These are phyloP conservation scores for Drosophila pseudoananassae DNA, from an alignment of 1,140 invertebrate genomes.

Conservation along the genomic window DNA sequence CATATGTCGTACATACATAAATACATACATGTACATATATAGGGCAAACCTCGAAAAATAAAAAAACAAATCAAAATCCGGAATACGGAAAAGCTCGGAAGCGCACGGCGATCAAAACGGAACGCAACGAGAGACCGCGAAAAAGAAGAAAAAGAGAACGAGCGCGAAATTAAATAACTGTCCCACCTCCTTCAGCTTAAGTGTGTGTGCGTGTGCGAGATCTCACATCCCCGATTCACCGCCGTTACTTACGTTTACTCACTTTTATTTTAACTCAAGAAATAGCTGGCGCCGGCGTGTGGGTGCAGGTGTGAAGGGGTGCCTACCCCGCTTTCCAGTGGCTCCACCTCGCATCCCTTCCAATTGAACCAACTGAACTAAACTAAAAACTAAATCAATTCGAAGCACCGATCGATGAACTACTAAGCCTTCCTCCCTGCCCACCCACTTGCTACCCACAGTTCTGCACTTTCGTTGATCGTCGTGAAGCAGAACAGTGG, in stretches of 20 bases:
- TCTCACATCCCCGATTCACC: conserved; percentile 11
- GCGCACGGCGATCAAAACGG: not conserved
- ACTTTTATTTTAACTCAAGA: conserved; percentile 63
- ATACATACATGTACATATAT: too few relatives aligned
- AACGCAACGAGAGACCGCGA: conserved; percentile 3
- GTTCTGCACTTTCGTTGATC: not conserved
- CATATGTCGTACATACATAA: too few relatives aligned
- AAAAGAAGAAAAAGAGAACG: conserved; percentile 2
- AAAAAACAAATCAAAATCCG: conserved; percentile 8
- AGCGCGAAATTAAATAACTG: conserved; percentile 39
- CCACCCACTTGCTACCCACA: conserved; percentile 20
- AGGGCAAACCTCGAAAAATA: not conserved
- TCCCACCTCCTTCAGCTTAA: conserved; percentile 50
- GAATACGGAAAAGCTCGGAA: conserved; percentile 26
- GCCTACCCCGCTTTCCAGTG: not conserved
- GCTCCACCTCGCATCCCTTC: conserved; percentile 26
- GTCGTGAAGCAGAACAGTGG: conserved; percentile 34
- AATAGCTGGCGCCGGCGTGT: conserved; percentile 13
- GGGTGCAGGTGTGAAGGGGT: conserved; percentile 27
- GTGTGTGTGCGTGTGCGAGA: conserved; percentile 19
- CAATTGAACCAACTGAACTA: conserved; percentile 24
- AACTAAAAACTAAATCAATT: conserved; percentile 50
- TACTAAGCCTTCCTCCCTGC: conserved; percentile 57
- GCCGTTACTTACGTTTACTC: conserved; percentile 34
- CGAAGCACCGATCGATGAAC: conserved; percentile 64